phyloP scores from a whole-genome alignment of 2,888 invertebrate genomes.

The Chrysina gloriosa region DNA sequence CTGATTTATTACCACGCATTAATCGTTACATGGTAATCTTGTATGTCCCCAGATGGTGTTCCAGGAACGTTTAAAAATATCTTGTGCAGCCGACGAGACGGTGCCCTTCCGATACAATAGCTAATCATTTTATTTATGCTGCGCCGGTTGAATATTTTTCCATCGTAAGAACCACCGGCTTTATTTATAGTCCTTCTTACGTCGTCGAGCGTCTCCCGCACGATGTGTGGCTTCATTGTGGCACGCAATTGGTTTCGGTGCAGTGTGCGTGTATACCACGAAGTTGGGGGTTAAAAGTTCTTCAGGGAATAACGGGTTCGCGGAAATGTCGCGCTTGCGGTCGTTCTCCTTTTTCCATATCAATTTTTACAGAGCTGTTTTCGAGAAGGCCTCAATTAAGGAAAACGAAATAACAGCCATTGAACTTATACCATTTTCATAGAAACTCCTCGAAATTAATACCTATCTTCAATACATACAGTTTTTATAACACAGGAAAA shows the following conservation, averaged over 20 bases:
- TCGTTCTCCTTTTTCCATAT: neutral
- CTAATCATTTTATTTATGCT: conserved; percentile 34
- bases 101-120: conserved; percentile 23
- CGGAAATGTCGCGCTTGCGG: neutral
- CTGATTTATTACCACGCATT: conserved; percentile 33
- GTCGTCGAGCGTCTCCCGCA: neutral
- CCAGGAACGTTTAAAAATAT: conserved; percentile 31
- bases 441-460: too few relatives aligned
- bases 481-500: too few relatives aligned
- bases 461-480: too few relatives aligned
- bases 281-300: conserved; percentile 1
- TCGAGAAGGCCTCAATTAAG: too few relatives aligned
- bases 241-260: conserved; percentile 15
- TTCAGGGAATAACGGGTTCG: conserved; percentile 10
- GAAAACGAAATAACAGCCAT: too few relatives aligned
- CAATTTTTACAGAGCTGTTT: neutral
- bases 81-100: conserved; percentile 8
- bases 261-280: neutral
- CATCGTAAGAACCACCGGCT: conserved; percentile 12
- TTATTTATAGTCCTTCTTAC: conserved; percentile 30
- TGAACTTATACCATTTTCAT: too few relatives aligned
- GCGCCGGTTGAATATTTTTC: conserved; percentile 33
- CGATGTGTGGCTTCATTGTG: conserved; percentile 2
- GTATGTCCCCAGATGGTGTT: conserved; percentile 34
- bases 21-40: conserved; percentile 36